Base-by-base conservation (phyloP, 2,888 invertebrate genomes). In the Mimumesa dahlbomi region DNA sequence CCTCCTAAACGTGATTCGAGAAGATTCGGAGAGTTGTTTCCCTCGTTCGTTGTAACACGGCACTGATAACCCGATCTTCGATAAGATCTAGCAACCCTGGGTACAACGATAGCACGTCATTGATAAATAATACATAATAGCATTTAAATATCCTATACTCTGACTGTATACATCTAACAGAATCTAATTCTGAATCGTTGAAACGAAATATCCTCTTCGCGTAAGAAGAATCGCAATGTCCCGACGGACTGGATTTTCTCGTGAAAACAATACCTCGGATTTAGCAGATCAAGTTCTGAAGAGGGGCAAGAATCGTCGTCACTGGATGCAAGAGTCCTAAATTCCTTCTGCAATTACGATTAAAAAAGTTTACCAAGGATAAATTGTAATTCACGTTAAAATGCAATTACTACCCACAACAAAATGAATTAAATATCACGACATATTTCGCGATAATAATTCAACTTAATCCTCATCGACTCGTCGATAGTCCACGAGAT, bases 231-330 rank as follows among this genome's bases (percentile, higher is more conserved):
- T 21, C 21, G 16, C 13, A 16, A 43, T 40, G 2, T 16, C 7
- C 3, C 40, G 2, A 25, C n/a, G n/a, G 34, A 2, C n/a, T 5
- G 11, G 34, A 11, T 34, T 4, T 6, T 40, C 16, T 16, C 18
- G 21, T 1, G 4, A 9, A 21, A 43, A 43, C 21, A 11, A 0
- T 53, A 68, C 69, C 70, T 68, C 19, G 43, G 69, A 46, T 84
- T 84, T 65, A 82, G 61, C 14, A 80, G 56, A 75, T 82, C 79
- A 57, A 82, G 69, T 64, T 85, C 85, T 16, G 76, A 78, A 13
- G 74, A 69, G 29, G 65, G 54, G 29, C 50, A 81, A 31, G 77
- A 81, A 45, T 84, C 82, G 62, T 80, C 80, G 63, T 77, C 81
- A 11, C 73, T 68, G 45, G 79, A 75, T 43, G 68, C 70, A n/a